Evolutionary conservation across 92 coral and sea anemone species (phyloP).

Genomic region (Paragorgia papillata): DNA sequence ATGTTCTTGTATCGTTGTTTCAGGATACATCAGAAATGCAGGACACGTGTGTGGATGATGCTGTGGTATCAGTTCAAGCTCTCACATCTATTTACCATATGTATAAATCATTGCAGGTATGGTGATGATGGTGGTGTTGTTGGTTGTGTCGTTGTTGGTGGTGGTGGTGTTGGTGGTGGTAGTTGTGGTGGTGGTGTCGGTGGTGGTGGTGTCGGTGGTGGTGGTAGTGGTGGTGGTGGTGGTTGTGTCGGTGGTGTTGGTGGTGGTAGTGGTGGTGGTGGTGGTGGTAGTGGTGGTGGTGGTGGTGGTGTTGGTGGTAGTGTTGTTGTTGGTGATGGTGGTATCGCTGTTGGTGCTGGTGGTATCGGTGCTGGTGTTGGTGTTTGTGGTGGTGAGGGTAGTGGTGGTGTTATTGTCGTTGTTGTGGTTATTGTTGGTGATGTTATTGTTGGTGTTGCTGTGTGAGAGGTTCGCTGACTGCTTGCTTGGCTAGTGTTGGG

Average conservation of each 20-base stretch:
- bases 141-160: not conserved
- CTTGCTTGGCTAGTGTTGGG: too few relatives aligned
- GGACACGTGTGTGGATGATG: slow-evolving; percentile 65
- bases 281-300: not conserved
- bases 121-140: not conserved
- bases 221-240: not conserved
- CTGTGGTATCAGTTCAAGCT: slow-evolving; percentile 76
- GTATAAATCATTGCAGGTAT: slow-evolving; percentile 39
- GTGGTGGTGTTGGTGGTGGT: too few relatives aligned
- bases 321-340: too few relatives aligned
- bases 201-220: too few relatives aligned
- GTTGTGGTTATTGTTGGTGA: not conserved
- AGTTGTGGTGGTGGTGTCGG: not conserved
- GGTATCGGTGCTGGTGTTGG: too few relatives aligned
- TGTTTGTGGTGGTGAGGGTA: not conserved
- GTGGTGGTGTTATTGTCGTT: too few relatives aligned
- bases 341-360: not conserved
- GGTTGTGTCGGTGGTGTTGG: too few relatives aligned
- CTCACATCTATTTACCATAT: slow-evolving; percentile 55
- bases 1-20: not conserved
- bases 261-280: not conserved
- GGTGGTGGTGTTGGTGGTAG: not conserved
- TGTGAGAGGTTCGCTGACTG: too few relatives aligned
- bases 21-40: slow-evolving; percentile 51
- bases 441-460: too few relatives aligned